These are phyloP conservation scores for Drosophila histrio DNA, from an alignment of 2,888 invertebrate genomes.

Conservation along the genomic window DNA sequence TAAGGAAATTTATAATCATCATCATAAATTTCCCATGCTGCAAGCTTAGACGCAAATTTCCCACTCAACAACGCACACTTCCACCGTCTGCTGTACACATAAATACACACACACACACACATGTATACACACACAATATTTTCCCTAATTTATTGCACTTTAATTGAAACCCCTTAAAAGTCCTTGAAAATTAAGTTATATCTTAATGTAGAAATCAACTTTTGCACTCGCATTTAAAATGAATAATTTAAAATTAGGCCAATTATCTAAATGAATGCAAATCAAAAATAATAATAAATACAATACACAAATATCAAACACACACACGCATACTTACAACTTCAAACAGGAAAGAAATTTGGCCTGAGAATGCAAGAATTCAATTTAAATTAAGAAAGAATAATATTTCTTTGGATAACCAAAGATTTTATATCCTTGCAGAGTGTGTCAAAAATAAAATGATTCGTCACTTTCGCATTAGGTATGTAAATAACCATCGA, in stretches of 20 bases:
- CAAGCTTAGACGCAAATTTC: slow-evolving; percentile 21
- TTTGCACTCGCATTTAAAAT: slow-evolving; percentile 26
- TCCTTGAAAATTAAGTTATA: slow-evolving; percentile 9
- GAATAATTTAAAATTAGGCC: slow-evolving; percentile 6
- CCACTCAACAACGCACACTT: slow-evolving; percentile 25
- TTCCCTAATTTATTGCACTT: slow-evolving; percentile 49
- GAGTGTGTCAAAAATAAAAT: too few relatives aligned
- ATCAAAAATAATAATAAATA: slow-evolving; percentile 2
- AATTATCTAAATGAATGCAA: slow-evolving; percentile 26
- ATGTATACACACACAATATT: slow-evolving; percentile 25
- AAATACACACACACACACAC: background rate
- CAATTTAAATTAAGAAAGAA: background rate
- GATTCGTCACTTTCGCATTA: too few relatives aligned
- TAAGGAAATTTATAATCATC: background rate
- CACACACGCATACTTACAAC: slow-evolving; percentile 7
- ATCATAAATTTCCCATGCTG: background rate
- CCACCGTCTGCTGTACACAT: slow-evolving; percentile 14
- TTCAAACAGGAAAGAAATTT: slow-evolving; percentile 1
- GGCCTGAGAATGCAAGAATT: slow-evolving; percentile 13
- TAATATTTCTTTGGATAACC: background rate
- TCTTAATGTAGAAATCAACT: slow-evolving; percentile 42
- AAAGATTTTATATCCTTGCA: slow-evolving; percentile 2
- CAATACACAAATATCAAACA: slow-evolving; percentile 21
- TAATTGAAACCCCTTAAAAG: slow-evolving; percentile 26
- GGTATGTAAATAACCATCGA: too few relatives aligned